Base-by-base conservation (phyloP, 2,797 vertebrate species). In the Pangasius macronema region DNA sequence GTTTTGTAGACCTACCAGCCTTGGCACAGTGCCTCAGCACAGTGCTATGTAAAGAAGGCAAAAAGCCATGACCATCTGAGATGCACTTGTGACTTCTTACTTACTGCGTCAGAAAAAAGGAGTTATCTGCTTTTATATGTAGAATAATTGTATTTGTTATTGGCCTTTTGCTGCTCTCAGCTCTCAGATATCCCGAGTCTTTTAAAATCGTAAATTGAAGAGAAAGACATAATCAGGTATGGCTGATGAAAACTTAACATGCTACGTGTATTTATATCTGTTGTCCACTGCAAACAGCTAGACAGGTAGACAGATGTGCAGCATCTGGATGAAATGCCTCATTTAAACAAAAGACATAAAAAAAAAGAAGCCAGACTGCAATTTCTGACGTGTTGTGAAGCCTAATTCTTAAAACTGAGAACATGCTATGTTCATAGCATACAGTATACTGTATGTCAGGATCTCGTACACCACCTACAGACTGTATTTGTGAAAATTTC, bases 381-480 rank as follows among this genome's bases (percentile, higher is more conserved):
- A 20, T 88, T 79, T 27, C 46, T 30, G 68, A 89, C 53, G n/a
- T 89, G 49, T 65, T 86, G 36, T 77, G 30, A 84, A 72, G 27
- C n/a, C 24, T 77, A 84, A 63, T 85, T 83, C 42, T 77, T 57
- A 83, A 61, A 82, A 49, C 33, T 49, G 13, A 87, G 63, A 88
- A 81, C 49, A 39, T 14, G 33, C 18, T 8, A 18, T 30, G 46
- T 18, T 53, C 27, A 7, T 53, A 79, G 76, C 10, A 39, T 80
- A 59, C 53, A 80, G 7, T 24, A 80, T 3, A 80, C 20, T 27
- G 20, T 8, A 59, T 11, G 33, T 59, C 53, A 46, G 5, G 8
- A 39, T 22, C 33, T 59, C 13, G 33, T 33, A 36, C 9, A 22
- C 53, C 30, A 79, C 51, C 30, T 55, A 24, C 53, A 81, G 76